These are phyloP conservation scores for Nerophis lumbriciformis DNA, from an alignment of 2,113 vertebrate species.

Conservation along the genomic window DNA sequence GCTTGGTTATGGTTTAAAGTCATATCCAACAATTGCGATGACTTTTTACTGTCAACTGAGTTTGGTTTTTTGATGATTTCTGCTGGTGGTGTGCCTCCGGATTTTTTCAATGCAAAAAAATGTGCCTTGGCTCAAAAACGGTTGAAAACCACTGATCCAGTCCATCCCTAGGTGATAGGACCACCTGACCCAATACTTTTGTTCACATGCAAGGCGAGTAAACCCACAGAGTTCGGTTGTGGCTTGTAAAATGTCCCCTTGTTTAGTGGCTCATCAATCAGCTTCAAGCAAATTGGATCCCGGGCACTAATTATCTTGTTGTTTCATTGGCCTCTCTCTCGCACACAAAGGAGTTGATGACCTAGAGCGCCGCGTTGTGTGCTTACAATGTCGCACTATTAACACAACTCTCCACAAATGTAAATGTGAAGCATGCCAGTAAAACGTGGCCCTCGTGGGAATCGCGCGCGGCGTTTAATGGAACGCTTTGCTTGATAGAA, in stretches of 20 bases:
- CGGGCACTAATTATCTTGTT: slow-evolving; percentile 36
- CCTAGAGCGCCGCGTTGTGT: slow-evolving; percentile 10
- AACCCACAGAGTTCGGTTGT: slow-evolving; percentile 6
- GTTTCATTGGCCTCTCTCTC: slow-evolving; percentile 20
- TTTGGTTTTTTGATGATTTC: too few species aligned
- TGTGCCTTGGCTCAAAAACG: too few species aligned
- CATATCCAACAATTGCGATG: too few species aligned
- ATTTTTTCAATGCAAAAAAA: too few species aligned
- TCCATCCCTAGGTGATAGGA: too few species aligned
- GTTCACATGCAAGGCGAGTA: neutral
- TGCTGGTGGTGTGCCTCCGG: too few species aligned
- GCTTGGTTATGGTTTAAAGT: too few species aligned
- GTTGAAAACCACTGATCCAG: too few species aligned
- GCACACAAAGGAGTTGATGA: slow-evolving; percentile 27
- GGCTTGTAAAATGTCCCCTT: slow-evolving; percentile 6
- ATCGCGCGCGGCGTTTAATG: neutral
- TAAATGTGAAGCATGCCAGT: neutral
- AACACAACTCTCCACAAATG: neutral
- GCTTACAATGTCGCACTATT: slow-evolving; percentile 18
- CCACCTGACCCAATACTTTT: too few species aligned
- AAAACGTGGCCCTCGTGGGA: too few species aligned
- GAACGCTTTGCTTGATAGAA: slow-evolving; percentile 15
- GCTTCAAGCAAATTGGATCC: slow-evolving; percentile 26
- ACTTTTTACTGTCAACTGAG: too few species aligned
- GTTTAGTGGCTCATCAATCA: slow-evolving; percentile 32